These are phyloP conservation scores for Synanthedon vespiformis DNA, from an alignment of 2,888 invertebrate species.

Conservation along the genomic window DNA sequence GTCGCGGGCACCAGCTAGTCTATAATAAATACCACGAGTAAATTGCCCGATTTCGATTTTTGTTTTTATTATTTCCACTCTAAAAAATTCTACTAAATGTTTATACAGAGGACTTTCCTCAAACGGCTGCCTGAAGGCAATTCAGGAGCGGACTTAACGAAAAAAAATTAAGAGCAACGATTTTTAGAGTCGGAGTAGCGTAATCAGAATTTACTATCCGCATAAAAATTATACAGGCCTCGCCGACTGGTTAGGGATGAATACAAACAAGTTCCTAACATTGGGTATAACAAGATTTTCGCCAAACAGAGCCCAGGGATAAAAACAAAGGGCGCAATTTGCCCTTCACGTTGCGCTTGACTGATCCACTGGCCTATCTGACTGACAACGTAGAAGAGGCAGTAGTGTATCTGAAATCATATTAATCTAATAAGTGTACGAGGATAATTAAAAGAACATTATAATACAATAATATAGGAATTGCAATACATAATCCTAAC, in stretches of 20 bases:
- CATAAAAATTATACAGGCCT: neutral
- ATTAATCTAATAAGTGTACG: too few species aligned
- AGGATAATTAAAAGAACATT: too few species aligned
- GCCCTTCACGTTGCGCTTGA: constrained; percentile 32
- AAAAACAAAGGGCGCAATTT: constrained; percentile 47
- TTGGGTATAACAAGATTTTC: constrained; percentile 41
- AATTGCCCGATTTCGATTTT: too few species aligned
- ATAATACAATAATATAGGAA: too few species aligned
- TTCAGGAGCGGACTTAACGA: neutral
- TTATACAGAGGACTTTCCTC: neutral
- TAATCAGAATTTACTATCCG: neutral
- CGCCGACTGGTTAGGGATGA: constrained; percentile 9
- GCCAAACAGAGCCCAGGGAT: constrained; percentile 24
- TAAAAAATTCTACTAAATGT: neutral
- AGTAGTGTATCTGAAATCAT: too few species aligned
- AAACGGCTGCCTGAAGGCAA: neutral
- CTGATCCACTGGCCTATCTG: constrained; percentile 25
- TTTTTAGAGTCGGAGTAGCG: neutral
- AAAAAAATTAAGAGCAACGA: neutral
- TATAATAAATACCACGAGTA: too few species aligned
- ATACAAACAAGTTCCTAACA: constrained; percentile 37
- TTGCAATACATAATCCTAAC: too few species aligned
- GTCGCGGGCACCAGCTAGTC: too few species aligned
- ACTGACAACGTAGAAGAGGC: neutral
- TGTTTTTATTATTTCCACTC: too few species aligned